These are phyloP conservation scores for Pentalonia nigronervosa DNA, from an alignment of 1,140 invertebrate genomes.

Conservation along the genomic window DNA sequence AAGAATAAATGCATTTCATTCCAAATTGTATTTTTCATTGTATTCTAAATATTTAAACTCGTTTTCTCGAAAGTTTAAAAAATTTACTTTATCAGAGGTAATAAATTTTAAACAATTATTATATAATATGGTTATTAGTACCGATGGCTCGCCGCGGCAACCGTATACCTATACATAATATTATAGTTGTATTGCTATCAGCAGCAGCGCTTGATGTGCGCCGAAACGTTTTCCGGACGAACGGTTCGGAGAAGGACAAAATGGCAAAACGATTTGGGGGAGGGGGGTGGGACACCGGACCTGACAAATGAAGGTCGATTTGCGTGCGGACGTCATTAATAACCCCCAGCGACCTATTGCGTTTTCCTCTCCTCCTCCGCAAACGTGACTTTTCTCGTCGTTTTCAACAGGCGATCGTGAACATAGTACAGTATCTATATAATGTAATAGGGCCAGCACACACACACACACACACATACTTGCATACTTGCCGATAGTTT, in stretches of 20 bases:
- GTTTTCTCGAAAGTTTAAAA: no score
- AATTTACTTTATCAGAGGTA: no score
- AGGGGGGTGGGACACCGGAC: neutral
- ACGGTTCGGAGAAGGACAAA: neutral
- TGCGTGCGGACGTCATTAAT: constrained; percentile 41
- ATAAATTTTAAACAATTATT: no score
- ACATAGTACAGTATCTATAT: neutral
- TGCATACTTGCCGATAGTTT: neutral
- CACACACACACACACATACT: neutral
- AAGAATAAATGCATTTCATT: no score
- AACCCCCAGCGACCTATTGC: neutral
- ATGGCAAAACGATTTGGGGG: constrained; percentile 20
- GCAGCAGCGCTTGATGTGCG: neutral
- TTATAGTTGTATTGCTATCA: neutral
- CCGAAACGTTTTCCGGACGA: constrained; percentile 31
- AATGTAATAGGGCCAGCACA: neutral
- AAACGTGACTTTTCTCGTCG: neutral
- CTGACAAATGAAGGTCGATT: constrained; percentile 24
- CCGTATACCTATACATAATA: neutral
- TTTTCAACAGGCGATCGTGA: neutral
- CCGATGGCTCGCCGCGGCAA: neutral
- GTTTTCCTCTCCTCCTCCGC: neutral
- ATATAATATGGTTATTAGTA: no score
- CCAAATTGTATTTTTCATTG: no score
- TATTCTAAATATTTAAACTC: no score